These are phyloP conservation scores for Plagodis dolabraria DNA, from an alignment of 2,888 invertebrate species.

Conservation along the genomic window DNA sequence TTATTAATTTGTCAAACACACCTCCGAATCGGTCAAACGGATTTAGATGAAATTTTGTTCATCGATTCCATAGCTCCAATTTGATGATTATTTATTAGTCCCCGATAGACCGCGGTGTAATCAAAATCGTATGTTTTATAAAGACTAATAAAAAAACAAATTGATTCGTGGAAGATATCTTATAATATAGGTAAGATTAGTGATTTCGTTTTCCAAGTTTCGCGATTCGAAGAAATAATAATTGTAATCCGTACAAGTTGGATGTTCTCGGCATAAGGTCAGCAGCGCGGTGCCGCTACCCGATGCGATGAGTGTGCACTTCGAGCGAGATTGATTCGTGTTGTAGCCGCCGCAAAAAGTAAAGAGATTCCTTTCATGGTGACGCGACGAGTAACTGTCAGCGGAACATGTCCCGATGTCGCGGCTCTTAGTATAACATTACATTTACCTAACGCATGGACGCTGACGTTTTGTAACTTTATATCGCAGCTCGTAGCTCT, in stretches of 20 bases:
- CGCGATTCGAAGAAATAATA: not conserved
- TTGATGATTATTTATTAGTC: no score
- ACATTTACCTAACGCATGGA: slow-evolving; percentile 40
- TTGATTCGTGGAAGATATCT: no score
- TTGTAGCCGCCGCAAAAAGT: slow-evolving; percentile 15
- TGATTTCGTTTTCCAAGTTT: no score
- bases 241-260: not conserved
- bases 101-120: no score
- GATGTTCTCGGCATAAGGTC: slow-evolving; percentile 7
- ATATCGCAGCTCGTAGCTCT: slow-evolving; percentile 12
- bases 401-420: slow-evolving; percentile 28
- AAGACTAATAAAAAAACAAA: no score
- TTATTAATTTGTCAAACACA: no score
- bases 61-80: no score
- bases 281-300: slow-evolving; percentile 17
- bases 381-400: slow-evolving; percentile 4
- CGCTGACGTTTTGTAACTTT: slow-evolving; percentile 34
- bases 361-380: slow-evolving; percentile 16
- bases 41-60: no score
- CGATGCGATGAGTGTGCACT: slow-evolving; percentile 17
- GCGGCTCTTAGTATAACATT: slow-evolving; percentile 31
- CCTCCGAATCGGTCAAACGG: no score
- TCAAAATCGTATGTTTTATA: no score
- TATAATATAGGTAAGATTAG: no score
- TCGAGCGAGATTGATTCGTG: slow-evolving; percentile 17